Evolutionary conservation across 2,888 invertebrate genomes (phyloP), one percentile per base, ranked within the genome.

Genomic region (Steinernema scapterisci): DNA sequence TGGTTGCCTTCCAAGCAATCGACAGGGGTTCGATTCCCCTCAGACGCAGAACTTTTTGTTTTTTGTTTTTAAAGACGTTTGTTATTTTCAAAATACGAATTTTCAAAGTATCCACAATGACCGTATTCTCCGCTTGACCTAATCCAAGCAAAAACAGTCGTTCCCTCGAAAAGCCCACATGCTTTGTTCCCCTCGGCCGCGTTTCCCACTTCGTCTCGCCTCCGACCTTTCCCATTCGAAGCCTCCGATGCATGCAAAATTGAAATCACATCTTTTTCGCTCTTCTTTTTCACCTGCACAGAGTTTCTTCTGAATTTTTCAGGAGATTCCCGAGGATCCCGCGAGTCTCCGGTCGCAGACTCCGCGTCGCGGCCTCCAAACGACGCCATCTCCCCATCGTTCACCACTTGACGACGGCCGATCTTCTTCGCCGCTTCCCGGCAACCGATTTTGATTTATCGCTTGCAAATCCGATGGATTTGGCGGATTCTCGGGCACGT

Each of bases 401-500:
- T 31, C 63, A 11, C 31, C 63, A 38, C 16, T 31, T 25, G 21
- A 9, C 48, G 48, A 48, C 48, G 48, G 13, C 48, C 5, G 9
- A 38, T 38, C 38, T 9, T 38, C 38, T 38, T 38, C 38, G 16
- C n/a, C 48, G 13, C 48, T 48, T n/a, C 52, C 52, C 19, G 52
- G 52, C 52, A 52, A 63, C 31, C 25, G 16, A 31, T 6, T 31
- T 16, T 31, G 63, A 63, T 63, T 63, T 63, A 19, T 54, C 54
- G 1, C 5, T 25, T 63, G 63, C 27, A 63, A 25, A 63, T n/a
- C 1, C 63, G 63, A 13, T 63, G 54, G 31, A 31, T 27, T 31
- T 38, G 48, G n/a, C n/a, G n/a, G n/a, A n/a, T n/a, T n/a, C n/a
- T n/a, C n/a, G n/a, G n/a, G n/a, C n/a, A n/a, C n/a, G n/a, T n/a